Percentiles rank a stretch among this genome's conserved stretches.
Evolutionary conservation across 2,113 vertebrate species (phyloP).

Genomic region (Chascanopsetta lugubris): DNA sequence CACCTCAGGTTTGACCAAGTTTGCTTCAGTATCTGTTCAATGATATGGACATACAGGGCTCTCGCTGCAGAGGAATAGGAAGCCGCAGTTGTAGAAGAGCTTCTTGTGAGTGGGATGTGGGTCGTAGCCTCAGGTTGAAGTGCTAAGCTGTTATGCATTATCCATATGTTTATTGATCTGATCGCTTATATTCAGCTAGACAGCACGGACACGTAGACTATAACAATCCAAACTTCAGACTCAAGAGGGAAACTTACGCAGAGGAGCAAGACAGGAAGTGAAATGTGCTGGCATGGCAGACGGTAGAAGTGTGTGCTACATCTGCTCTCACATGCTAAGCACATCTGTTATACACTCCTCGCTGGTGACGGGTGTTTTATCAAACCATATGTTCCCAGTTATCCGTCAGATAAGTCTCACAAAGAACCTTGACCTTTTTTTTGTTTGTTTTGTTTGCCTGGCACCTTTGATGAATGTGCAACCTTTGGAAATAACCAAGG

Average conservation of each 20-base stretch:
- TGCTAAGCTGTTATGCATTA: neutral
- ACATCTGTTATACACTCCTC: constrained; percentile 26
- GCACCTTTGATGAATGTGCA: constrained; percentile 43
- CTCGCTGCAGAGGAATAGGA: too few species aligned
- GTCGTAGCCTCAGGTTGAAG: neutral
- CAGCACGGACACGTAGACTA: neutral
- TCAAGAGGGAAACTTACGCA: neutral
- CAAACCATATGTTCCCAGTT: constrained; percentile 6
- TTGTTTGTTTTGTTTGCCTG: neutral
- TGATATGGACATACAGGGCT: too few species aligned
- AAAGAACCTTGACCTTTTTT: constrained; percentile 43
- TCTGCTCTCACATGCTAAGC: neutral
- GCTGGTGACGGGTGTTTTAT: constrained; percentile 26
- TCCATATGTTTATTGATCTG: neutral
- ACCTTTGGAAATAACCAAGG: constrained; percentile 35
- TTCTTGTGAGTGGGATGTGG: neutral
- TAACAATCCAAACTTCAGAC: neutral
- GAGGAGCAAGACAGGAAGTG: neutral
- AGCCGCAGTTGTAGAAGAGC: neutral
- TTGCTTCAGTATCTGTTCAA: neutral
- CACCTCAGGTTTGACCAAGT: neutral
- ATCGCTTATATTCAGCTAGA: neutral
- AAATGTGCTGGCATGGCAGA: neutral
- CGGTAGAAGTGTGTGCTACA: neutral
- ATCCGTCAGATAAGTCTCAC: constrained; percentile 10